Percentiles rank a stretch among this genome's conserved stretches.
Conservation (phyloP, 2,888 invertebrate species). For the Achlya flavicornis region DNA sequence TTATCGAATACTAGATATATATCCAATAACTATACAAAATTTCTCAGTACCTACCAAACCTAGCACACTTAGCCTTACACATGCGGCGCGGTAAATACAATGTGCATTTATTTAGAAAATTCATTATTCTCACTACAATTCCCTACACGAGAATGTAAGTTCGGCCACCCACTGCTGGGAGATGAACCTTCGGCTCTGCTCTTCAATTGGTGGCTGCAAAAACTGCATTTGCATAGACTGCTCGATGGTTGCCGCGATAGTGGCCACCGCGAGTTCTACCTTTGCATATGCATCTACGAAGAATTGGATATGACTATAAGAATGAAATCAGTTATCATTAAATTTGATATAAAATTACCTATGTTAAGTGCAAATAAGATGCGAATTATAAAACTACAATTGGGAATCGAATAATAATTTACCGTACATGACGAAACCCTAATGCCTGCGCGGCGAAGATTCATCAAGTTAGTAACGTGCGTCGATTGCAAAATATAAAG, state of each 20-base stretch:
- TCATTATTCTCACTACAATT: conserved; percentile 10
- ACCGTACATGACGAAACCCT: too few species aligned
- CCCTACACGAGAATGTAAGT: conserved; percentile 24
- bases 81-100: too few species aligned
- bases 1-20: neutral
- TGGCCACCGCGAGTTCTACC: conserved; percentile 56
- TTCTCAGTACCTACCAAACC: too few species aligned
- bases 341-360: neutral
- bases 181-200: conserved; percentile 59
- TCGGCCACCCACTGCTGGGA: conserved; percentile 68
- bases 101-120: neutral
- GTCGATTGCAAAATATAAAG: too few species aligned
- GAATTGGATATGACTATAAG: conserved; percentile 35
- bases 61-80: too few species aligned
- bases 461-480: too few species aligned
- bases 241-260: conserved; percentile 74
- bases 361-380: conserved; percentile 11
- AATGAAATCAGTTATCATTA: conserved; percentile 19
- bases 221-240: conserved; percentile 81
- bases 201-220: conserved; percentile 79
- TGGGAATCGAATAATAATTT: too few species aligned
- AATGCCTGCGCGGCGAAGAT: too few species aligned
- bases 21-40: neutral
- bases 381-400: neutral
- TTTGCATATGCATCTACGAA: conserved; percentile 42